Base-by-base conservation (phyloP, 1,140 invertebrate species). In the Choristoneura fumiferana region DNA sequence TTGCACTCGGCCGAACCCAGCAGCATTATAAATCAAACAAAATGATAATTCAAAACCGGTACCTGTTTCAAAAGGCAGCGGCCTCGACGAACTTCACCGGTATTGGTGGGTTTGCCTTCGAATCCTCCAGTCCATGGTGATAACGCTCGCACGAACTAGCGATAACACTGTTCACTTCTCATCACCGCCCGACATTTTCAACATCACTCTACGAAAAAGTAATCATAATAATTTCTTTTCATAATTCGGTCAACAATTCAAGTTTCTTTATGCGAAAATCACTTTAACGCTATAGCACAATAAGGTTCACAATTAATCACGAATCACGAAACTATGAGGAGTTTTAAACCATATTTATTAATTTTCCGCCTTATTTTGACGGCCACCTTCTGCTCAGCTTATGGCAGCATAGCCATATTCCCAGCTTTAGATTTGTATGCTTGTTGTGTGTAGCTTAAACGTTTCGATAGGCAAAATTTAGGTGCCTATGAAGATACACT, bases 31-130 rank as follows among this genome's bases (percentile, higher is more conserved):
- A 88, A 85, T 86, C 81, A 86, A 86, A 86, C 74, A 84, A 84
- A 84, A 88, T 79, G 78, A 85, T 85, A 86, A 82, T 81, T 71
- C 72, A 83, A 88, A 88, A 88, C 85, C 82, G 85, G 85, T 88
- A 88, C 85, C 85, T 88, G 77, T 81, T 86, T 81, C 66, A 88
- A 87, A 84, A 84, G 77, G 65, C 75, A 79, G 69, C 77, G 72
- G 74, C 73, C 79, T 87, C 76, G 78, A 71, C 76, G 67, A 69
- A 73, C 81, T 83, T 84, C 81, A 81, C 70, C 77, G 75, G 69
- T 67, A 68, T 58, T 64, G 74, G 69, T 69, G 67, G 58, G 66
- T 65, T 66, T 69, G 71, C 71, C 77, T 74, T 66, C 69, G 64
- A 62, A 76, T 77, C 73, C 73, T 77, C 78, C 78, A 81, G 63